Evolutionary conservation across 2,113 vertebrate species (phyloP), one percentile per base, ranked within the genome.

Genomic region (Piaya cayana): DNA sequence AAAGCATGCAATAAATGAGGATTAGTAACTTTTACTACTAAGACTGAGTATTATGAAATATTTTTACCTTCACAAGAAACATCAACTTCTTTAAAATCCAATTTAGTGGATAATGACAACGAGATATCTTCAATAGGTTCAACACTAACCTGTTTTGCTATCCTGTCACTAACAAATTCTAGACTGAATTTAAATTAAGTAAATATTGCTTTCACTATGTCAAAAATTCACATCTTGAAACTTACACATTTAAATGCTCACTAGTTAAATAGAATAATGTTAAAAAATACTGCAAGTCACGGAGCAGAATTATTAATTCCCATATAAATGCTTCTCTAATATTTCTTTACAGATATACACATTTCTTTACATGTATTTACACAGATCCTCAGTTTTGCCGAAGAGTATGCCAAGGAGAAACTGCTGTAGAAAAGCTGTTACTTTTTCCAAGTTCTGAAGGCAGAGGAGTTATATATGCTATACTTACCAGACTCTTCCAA

Each of bases 41-140:
- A 79, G 32, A 59, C 13, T 26, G 11, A 67, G 15, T 23, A 77
- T 64, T 58, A 63, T n/a, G 13, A 95, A 94, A 64, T 25, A 36
- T 26, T 53, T 67, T 96, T 94, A 95, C 92, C 90, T 95, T 94
- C 72, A 86, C 30, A 72, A 79, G 55, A 55, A 26, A 88, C 21
- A 60, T 25, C 64, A 72, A 26, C 47, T 34, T 72, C 92, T 71
- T 91, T 83, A 90, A 85, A 74, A 77, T 93, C 71, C 60, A 86
- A 7, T 8, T 64, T 50, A 50, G 87, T 45, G n/a, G 77, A 59
- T 26, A 92, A 34, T 27, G 52, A 47, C 71, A 81, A 64, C 30
- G 49, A 80, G n/a, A 0, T 80, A 75, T 56, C 82, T 88, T 78
- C 43, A 45, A 52, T 4, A 55, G 63, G 55, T 78, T 86, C 64